These are phyloP conservation scores for Timema podura DNA, from an alignment of 2,888 invertebrate species.

Conservation along the genomic window DNA sequence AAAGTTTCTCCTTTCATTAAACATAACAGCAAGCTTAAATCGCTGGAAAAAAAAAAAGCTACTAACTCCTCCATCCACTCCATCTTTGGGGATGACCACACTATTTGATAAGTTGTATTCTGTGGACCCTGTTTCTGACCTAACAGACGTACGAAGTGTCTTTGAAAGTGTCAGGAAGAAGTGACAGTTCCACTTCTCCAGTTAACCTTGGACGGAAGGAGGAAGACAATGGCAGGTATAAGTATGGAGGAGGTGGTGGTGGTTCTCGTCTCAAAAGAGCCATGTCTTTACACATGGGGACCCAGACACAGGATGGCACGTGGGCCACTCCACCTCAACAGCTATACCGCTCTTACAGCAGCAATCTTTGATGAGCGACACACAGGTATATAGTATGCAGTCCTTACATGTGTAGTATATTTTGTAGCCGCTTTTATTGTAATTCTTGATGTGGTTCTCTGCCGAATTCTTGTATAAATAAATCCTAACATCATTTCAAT, in stretches of 20 bases:
- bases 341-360: slow-evolving; percentile 59
- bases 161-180: slow-evolving; percentile 19
- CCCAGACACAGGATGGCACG: slow-evolving; percentile 30
- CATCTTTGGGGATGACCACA: too few relatives aligned
- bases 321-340: slow-evolving; percentile 41
- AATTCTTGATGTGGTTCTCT: too few relatives aligned
- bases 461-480: too few relatives aligned
- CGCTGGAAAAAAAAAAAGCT: too few relatives aligned
- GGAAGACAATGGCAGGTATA: slow-evolving; percentile 10
- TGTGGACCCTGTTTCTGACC: slow-evolving; percentile 21
- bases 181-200: slow-evolving; percentile 21
- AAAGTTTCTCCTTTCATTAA: too few relatives aligned
- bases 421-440: too few relatives aligned
- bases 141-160: slow-evolving; percentile 37
- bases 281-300: slow-evolving; percentile 40
- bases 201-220: background rate
- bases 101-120: too few relatives aligned
- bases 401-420: too few relatives aligned
- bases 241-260: background rate
- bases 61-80: too few relatives aligned
- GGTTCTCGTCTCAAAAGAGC: slow-evolving; percentile 39
- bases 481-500: too few relatives aligned
- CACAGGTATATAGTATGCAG: slow-evolving; percentile 48
- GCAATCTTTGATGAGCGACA: slow-evolving; percentile 65
- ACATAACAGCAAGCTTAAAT: too few relatives aligned